Evolutionary conservation across 2,113 vertebrate genomes (phyloP).

Genomic region (Semnornis frantzii): DNA sequence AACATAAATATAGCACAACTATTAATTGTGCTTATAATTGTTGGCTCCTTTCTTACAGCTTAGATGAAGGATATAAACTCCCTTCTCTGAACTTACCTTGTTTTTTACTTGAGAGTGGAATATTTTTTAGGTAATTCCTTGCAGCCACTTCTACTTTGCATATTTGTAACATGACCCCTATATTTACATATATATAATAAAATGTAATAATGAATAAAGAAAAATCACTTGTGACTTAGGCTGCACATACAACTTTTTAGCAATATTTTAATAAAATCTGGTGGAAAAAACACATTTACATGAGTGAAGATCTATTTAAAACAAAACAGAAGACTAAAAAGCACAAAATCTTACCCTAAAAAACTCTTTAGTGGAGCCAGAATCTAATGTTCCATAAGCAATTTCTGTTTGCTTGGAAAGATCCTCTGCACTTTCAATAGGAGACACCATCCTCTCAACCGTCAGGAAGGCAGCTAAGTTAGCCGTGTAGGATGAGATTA

Average conservation of each 20-base stretch:
- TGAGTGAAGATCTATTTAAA: background rate
- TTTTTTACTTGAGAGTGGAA: background rate
- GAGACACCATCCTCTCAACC: constrained; percentile 98
- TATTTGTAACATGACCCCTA: background rate
- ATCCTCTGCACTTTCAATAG: constrained; percentile 98
- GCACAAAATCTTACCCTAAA: constrained; percentile 89
- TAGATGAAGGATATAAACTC: background rate
- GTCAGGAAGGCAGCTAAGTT: constrained; percentile 99
- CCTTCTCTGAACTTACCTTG: background rate
- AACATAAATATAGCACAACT: background rate
- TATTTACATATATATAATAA: background rate
- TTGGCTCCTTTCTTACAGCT: background rate
- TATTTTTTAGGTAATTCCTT: background rate
- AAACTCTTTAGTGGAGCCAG: constrained; percentile 99
- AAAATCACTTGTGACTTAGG: background rate
- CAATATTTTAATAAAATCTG: background rate
- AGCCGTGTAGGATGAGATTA: constrained; percentile 99
- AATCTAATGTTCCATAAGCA: constrained; percentile 97
- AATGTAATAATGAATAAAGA: background rate
- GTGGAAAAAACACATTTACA: background rate
- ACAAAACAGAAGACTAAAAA: constrained; percentile 18
- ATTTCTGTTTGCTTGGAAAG: constrained; percentile 98
- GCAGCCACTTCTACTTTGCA: background rate
- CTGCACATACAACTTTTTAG: background rate
- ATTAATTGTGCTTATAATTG: background rate